These are phyloP conservation scores for Enchytraeus crypticus DNA, from an alignment of 2,888 invertebrate genomes.

Conservation along the genomic window DNA sequence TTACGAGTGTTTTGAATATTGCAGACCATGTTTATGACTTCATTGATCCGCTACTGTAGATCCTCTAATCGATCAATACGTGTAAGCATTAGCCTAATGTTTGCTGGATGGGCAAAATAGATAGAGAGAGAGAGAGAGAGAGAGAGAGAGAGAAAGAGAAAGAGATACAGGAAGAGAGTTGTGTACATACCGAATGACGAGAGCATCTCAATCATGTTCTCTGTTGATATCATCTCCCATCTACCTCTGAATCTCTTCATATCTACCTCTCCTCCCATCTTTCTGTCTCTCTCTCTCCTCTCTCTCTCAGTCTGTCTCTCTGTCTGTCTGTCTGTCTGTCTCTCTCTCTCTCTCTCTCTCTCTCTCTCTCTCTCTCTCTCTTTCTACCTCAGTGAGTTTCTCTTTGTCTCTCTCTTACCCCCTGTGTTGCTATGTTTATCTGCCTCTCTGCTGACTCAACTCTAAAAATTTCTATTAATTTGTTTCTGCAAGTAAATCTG, in stretches of 20 bases:
- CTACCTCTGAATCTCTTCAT: slow-evolving; percentile 22
- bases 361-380: not conserved
- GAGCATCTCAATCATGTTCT: slow-evolving; percentile 26
- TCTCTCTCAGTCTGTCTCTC: slow-evolving; percentile 8
- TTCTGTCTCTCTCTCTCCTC: slow-evolving; percentile 4
- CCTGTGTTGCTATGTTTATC: not conserved
- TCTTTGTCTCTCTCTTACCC: not conserved
- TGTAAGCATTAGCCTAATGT: too few species aligned
- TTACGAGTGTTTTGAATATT: too few species aligned
- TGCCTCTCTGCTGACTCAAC: too few species aligned
- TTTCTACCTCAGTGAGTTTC: not conserved
- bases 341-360: not conserved
- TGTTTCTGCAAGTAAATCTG: not conserved
- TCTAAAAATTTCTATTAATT: too few species aligned
- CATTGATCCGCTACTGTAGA: too few species aligned
- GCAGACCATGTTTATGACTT: too few species aligned
- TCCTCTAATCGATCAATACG: too few species aligned
- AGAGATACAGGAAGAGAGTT: too few species aligned
- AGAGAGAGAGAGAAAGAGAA: too few species aligned
- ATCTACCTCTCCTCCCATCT: not conserved
- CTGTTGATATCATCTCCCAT: slow-evolving; percentile 24
- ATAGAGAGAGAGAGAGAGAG: too few species aligned
- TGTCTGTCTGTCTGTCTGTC: slow-evolving; percentile 3
- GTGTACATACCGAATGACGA: slow-evolving; percentile 21
- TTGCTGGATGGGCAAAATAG: too few species aligned